Evolutionary conservation across 1,140 invertebrate species (phyloP).

Genomic region (Apis laboriosa): DNA sequence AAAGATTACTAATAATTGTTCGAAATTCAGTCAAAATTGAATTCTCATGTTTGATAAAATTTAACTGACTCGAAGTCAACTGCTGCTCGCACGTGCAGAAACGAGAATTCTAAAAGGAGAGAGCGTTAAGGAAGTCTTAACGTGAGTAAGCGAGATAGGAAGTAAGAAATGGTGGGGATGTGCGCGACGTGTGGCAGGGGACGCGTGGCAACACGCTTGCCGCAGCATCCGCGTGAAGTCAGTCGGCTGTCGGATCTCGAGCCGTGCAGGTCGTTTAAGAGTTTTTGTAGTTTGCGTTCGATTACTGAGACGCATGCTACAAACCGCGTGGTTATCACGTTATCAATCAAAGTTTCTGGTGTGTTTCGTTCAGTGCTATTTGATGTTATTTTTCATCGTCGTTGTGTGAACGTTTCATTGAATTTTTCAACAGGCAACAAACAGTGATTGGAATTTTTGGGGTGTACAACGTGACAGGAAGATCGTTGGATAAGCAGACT

Average conservation of each 20-base stretch:
- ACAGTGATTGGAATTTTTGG: not conserved
- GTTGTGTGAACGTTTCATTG: not conserved
- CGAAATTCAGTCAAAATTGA: not conserved
- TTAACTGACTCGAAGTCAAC: not conserved
- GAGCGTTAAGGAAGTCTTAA: not conserved
- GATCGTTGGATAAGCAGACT: not conserved
- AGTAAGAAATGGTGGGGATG: constrained; percentile 17
- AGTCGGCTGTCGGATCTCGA: constrained; percentile 59
- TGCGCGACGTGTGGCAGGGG: constrained; percentile 31
- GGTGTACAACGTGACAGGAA: not conserved
- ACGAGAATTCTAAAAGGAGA: not conserved
- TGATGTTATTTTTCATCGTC: not conserved
- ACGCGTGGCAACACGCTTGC: constrained; percentile 50
- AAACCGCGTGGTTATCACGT: constrained; percentile 12
- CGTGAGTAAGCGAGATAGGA: not conserved
- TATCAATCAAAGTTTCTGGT: not conserved
- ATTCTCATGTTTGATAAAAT: constrained; percentile 9
- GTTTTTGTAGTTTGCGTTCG: not conserved
- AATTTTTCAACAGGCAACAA: not conserved
- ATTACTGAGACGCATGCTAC: not conserved
- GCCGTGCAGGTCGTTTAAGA: not conserved
- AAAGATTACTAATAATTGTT: not conserved
- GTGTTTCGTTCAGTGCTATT: not conserved
- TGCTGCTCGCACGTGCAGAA: constrained; percentile 23
- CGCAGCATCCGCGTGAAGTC: constrained; percentile 62